Base-by-base conservation (phyloP, 2,113 vertebrate genomes). In the Delphinus delphis region DNA sequence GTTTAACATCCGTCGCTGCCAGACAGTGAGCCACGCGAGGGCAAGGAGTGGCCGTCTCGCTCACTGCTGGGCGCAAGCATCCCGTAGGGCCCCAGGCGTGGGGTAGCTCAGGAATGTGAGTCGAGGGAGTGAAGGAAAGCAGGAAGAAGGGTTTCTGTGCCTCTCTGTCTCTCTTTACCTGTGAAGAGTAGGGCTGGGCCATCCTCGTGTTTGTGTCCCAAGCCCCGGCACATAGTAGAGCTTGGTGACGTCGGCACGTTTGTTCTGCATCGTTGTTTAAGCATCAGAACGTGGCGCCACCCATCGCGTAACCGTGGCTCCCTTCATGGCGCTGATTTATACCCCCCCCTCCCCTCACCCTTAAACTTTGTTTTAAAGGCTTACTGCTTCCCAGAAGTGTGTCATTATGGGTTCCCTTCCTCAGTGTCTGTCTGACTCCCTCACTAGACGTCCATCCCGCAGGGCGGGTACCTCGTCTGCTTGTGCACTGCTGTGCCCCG, bases 251-350 rank as follows among this genome's bases (percentile, higher is more conserved):
- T 50, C 23, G 38, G 6, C 10, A 26, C 26, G 2, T 44, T n/a
- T 26, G 38, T 50, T 20, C 38, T 55, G 74, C 7, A 6, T 36
- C 0, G 5, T 28, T 6, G 26, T 33, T 8, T 9, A 26, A 13
- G 47, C 14, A 3, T 62, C 14, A 28, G 17, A 38, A 1, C 0
- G 41, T 23, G 14, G 10, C 8, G 0, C 6, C 4, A 0, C 8
- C n/a, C 0, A 0, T 36, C 3, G 0, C 5, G 2, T 8, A 15
- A 5, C 2, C 58, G 10, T 0, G 0, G 71, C 63, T 70, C 33
- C n/a, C 8, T 1, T 15, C 6, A 2, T 14, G 38, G 11, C 17
- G 3, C 55, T 2, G 0, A 3, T 6, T n/a, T 7, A 2, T 8
- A 9, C 55, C 47, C 2, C 2, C 6, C 1, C 3, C 1, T 10